Base-by-base conservation (phyloP, 2,888 invertebrate genomes). In the Lacanobia wlatinum region DNA sequence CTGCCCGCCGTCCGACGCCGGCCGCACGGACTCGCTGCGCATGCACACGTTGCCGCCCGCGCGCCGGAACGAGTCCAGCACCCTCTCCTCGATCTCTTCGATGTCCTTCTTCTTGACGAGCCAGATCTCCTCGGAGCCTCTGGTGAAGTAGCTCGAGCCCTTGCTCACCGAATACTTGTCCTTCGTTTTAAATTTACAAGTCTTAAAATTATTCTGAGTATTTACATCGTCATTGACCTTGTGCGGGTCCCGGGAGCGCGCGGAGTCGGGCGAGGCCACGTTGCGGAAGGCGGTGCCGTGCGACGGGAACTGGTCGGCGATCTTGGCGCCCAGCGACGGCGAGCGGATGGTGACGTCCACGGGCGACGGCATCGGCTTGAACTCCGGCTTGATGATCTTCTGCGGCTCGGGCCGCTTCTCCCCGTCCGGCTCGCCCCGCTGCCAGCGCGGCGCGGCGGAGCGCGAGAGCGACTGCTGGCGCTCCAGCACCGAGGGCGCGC, bases 21-120 rank as follows among this genome's bases (percentile, higher is more conserved):
- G 86, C 53, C 87, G 82, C 87, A 82, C 63, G 16, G 86, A 80
- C 68, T 86, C 86, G 60, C 86, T 86, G 28, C 86, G 75, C 82
- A 83, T 87, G 76, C 92, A 93, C 38, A 92, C 76, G 71, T 90
- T 92, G 38, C 93, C 94, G 8, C 94, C 94, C 9, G 95, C 93
- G 10, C 96, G 92, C 0, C 95, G 83, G 80, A 96, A 95, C 74
- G 96, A 96, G 73, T 96, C 96, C 63, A 96, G 67, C 16, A 96
- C 96, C 38, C 96, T 87, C 83, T 95, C 96, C 79, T 96, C 96
- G 38, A 96, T 96, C 84, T 95, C 96, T 64, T 96, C 96, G 2
- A 96, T 96, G 59, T 96, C 96, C 82, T 96, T 96, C 87, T 96
- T 96, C 87, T 96, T 96, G n/a, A 96, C 96, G 55, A 96, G 89